phyloP scores from a whole-genome alignment of 2,888 invertebrate species.

The Cerastis leucographa region DNA sequence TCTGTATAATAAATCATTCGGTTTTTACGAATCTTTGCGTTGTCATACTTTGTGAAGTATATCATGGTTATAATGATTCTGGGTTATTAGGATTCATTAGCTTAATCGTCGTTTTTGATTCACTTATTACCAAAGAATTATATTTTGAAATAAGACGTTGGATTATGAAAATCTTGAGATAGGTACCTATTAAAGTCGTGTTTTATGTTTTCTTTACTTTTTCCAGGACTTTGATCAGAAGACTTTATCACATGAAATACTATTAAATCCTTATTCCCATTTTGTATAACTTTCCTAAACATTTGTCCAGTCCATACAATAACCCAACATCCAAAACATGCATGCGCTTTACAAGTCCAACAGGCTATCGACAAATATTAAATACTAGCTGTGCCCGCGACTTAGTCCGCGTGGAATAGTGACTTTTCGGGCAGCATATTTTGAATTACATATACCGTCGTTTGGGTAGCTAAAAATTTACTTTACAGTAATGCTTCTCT shows the following conservation, averaged over 20 bases:
- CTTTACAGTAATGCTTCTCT: too few species aligned
- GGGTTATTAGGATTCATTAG: constrained; percentile 41
- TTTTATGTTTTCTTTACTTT: neutral
- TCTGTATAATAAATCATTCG: constrained; percentile 66
- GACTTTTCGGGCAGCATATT: too few species aligned
- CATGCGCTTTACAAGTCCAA: neutral
- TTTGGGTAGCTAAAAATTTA: too few species aligned
- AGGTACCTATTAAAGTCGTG: neutral
- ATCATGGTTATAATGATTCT: constrained; percentile 43
- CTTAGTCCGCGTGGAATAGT: too few species aligned
- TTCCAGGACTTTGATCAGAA: neutral
- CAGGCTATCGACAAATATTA: constrained; percentile 20
- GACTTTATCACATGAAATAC: neutral
- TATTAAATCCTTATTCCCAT: neutral
- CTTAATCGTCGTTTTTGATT: constrained; percentile 22
- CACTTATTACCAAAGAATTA: neutral
- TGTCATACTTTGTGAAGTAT: constrained; percentile 59
- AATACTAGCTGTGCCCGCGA: too few species aligned
- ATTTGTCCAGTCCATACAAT: neutral
- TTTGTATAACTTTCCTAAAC: neutral
- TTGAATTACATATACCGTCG: too few species aligned
- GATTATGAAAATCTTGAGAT: neutral
- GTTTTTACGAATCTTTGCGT: constrained; percentile 63
- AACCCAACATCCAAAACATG: neutral
- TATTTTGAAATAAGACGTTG: neutral